phyloP scores from a whole-genome alignment of 2,797 vertebrate genomes.

The Xiphorhynchus erythropygius region DNA sequence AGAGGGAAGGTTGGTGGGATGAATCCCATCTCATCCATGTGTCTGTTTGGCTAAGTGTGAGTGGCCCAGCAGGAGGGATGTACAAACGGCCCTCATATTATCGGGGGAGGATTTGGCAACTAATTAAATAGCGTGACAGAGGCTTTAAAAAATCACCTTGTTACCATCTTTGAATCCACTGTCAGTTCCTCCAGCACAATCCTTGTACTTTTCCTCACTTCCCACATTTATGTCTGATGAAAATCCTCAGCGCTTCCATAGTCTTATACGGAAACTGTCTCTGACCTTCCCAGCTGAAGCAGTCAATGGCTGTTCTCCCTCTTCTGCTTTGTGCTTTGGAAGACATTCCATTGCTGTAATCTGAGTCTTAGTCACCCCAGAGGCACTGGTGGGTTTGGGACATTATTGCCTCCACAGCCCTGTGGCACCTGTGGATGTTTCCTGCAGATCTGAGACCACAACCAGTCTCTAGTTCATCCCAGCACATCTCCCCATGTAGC shows the following conservation, averaged over 20 bases:
- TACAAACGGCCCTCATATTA: background rate
- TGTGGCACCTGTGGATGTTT: background rate
- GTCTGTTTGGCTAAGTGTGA: background rate
- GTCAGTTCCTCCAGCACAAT: background rate
- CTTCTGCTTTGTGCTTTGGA: background rate
- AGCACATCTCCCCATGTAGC: background rate
- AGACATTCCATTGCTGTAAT: background rate
- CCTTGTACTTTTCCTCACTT: background rate
- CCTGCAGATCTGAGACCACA: background rate
- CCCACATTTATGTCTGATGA: background rate
- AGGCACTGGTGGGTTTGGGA: background rate
- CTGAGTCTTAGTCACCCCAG: background rate
- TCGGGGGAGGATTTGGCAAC: background rate
- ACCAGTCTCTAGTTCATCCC: background rate
- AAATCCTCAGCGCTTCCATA: background rate
- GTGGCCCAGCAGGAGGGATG: background rate
- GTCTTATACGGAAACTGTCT: background rate
- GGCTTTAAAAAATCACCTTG: background rate
- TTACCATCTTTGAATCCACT: background rate
- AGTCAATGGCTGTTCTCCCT: background rate
- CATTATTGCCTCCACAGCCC: background rate
- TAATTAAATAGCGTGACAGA: background rate
- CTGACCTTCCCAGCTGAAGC: background rate
- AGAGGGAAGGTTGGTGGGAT: background rate
- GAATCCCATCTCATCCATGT: background rate